Conservation (phyloP, 1,140 invertebrate species). For the Holcopasites calliopsidis region DNA sequence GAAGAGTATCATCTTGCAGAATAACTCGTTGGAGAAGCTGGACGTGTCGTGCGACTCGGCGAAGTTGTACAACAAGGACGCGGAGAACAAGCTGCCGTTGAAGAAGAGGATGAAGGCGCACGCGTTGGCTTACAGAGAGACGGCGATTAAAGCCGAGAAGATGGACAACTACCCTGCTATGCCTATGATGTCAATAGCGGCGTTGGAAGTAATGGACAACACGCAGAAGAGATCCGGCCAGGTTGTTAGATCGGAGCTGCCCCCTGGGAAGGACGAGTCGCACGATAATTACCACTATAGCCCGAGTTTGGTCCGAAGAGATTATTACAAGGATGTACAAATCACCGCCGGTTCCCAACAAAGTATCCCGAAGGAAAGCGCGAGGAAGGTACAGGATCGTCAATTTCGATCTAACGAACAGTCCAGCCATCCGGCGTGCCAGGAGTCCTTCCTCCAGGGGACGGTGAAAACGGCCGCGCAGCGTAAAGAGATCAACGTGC, state of each 20-base stretch:
- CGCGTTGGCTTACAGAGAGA: slow-evolving; percentile 55
- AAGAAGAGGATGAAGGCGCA: slow-evolving; percentile 75
- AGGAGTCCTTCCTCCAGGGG: slow-evolving; percentile 53
- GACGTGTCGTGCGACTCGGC: slow-evolving; percentile 55
- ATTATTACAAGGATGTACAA: slow-evolving; percentile 63
- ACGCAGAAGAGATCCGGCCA: slow-evolving; percentile 37
- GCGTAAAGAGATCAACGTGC: slow-evolving; percentile 37
- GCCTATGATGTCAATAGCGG: slow-evolving; percentile 71
- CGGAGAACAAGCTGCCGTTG: slow-evolving; percentile 70
- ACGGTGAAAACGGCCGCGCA: slow-evolving; percentile 47
- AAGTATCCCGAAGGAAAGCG: slow-evolving; percentile 43
- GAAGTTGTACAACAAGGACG: slow-evolving; percentile 49
- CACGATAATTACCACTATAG: slow-evolving; percentile 36
- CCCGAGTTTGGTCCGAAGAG: slow-evolving; percentile 50
- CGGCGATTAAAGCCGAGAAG: slow-evolving; percentile 55
- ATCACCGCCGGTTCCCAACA: slow-evolving; percentile 42
- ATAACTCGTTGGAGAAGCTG: slow-evolving; percentile 56
- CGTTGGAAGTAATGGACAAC: slow-evolving; percentile 39
- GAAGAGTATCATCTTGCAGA: slow-evolving; percentile 49
- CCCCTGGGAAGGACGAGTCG: slow-evolving; percentile 29
- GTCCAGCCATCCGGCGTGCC: slow-evolving; percentile 35
- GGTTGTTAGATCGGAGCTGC: slow-evolving; percentile 39
- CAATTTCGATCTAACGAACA: slow-evolving; percentile 51
- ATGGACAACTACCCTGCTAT: slow-evolving; percentile 63
- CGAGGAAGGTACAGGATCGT: slow-evolving; percentile 38